Conservation (phyloP, 2,113 vertebrate genomes). For the Nycticorax nycticorax region DNA sequence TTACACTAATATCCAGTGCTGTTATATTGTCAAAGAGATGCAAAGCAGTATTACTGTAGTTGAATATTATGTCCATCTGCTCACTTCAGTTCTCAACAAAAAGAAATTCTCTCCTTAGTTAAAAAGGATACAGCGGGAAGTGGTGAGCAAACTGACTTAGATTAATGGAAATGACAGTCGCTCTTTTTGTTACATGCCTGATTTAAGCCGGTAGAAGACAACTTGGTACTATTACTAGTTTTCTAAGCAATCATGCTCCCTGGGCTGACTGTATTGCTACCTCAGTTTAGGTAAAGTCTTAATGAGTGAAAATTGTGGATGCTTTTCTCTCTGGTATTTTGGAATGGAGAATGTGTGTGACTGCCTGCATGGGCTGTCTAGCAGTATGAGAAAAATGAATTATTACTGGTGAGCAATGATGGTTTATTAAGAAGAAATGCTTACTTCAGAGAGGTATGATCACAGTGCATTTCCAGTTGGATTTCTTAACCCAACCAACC, state of each 20-base stretch:
- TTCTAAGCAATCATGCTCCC: background rate
- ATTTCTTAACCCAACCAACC: background rate
- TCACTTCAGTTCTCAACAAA: background rate
- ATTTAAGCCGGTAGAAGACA: background rate
- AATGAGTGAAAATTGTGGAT: background rate
- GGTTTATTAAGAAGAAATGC: background rate
- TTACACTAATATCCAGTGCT: background rate
- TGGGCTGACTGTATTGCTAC: background rate
- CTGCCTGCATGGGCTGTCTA: background rate
- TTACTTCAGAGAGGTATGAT: background rate
- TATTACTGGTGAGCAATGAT: background rate
- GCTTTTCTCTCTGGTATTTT: background rate
- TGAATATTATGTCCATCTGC: constrained; percentile 3
- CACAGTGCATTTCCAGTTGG: background rate
- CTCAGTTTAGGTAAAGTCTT: background rate
- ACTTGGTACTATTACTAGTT: background rate
- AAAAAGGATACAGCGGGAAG: background rate
- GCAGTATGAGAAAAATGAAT: background rate
- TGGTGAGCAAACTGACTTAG: background rate
- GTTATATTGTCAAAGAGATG: background rate
- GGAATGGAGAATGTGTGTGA: background rate
- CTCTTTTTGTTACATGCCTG: background rate
- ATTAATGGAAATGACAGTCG: background rate
- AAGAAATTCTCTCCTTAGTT: background rate
- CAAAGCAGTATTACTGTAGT: background rate